Evolutionary conservation across 2,113 vertebrate species (phyloP), one percentile per base, ranked within the genome.

Genomic region (Anseranas semipalmata): DNA sequence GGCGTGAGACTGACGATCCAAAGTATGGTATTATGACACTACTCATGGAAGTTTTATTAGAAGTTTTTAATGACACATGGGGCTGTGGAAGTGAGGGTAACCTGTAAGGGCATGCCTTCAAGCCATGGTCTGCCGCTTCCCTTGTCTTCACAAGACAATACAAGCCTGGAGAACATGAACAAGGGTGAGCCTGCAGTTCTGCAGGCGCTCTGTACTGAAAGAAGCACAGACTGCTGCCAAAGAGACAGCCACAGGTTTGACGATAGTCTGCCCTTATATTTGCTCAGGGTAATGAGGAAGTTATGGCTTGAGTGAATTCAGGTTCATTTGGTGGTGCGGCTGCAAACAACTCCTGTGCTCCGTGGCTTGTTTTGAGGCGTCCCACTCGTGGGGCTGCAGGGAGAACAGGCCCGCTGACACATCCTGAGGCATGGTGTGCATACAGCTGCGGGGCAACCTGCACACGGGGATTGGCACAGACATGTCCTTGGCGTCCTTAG

Each of bases 41-140:
- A 25, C 41, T 87, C 30, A 48, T n/a, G n/a, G n/a, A n/a, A n/a
- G n/a, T n/a, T n/a, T n/a, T n/a, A n/a, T n/a, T n/a, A 50, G 76
- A 90, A 46, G 75, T 56, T 46, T 22, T 84, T 39, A 21, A 2
- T 83, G 62, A 79, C 25, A 35, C 5, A 9, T 18, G 28, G 9
- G 28, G 53, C 43, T 72, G 5, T 50, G 45, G 43, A 79, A 65
- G 66, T 72, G 56, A 83, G 41, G 35, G 21, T 52, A 60, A 79
- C 0, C 0, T 27, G 45, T 5, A 62, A 58, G 30, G 21, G 8
- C 7, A 3, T 48, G 45, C 55, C 76, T 43, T 67, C 28, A 45
- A 62, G 45, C 37, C 15, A 8, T 3, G 14, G 41, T 48, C 58
- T 37, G 28, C 70, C 81, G 8, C 32, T 83, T 92, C 18, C 35